Conservation (phyloP, 2,888 invertebrate species). For the Cantharis rustica region DNA sequence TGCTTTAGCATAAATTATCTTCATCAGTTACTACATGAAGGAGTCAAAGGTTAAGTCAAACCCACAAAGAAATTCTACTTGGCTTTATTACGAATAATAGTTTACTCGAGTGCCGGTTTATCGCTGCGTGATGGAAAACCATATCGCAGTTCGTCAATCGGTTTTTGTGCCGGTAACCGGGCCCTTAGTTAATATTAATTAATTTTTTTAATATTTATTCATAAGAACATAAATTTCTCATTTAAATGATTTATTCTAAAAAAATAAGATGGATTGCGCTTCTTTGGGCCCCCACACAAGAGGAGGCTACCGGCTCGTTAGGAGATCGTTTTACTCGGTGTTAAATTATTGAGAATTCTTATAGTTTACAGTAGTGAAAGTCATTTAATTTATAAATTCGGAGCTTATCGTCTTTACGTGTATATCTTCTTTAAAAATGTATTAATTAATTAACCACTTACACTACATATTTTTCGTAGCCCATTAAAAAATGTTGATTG, state of each 20-base stretch:
- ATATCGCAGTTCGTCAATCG: too few species aligned
- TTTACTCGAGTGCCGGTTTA: neutral
- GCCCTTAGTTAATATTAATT: neutral
- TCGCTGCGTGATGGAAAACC: neutral
- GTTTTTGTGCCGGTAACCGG: neutral
- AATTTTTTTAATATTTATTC: neutral
- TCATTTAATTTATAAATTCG: neutral
- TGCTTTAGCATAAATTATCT: neutral
- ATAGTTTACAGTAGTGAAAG: neutral
- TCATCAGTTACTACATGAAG: neutral
- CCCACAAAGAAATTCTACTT: constrained; percentile 17
- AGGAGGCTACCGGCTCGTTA: neutral
- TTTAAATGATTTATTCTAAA: neutral
- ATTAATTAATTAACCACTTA: constrained; percentile 26
- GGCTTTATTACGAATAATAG: constrained; percentile 18
- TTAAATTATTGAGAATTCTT: neutral
- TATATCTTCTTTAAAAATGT: constrained; percentile 7
- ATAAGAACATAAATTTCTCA: neutral
- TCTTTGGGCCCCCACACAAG: neutral
- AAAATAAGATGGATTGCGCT: neutral
- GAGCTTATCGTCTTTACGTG: neutral
- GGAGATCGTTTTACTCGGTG: neutral
- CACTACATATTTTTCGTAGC: constrained; percentile 12
- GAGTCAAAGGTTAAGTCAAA: constrained; percentile 37
- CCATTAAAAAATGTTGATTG: constrained; percentile 13